phyloP scores from a whole-genome alignment of 2,113 vertebrate species.

The Pseudorectes ferrugineus region DNA sequence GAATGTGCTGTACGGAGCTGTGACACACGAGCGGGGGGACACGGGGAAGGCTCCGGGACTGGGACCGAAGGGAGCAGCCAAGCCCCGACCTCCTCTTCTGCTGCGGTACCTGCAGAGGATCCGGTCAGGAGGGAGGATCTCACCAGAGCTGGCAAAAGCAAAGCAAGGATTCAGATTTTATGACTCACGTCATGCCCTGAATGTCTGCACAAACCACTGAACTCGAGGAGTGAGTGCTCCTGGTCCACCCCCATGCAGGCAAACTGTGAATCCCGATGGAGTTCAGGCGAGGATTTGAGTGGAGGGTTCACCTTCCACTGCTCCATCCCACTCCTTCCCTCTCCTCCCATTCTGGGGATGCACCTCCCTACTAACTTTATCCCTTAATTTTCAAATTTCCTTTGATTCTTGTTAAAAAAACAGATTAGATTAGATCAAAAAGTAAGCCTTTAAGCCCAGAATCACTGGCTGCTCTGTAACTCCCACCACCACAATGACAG shows the following conservation, averaged over 20 bases:
- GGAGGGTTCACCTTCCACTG: background rate
- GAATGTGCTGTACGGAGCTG: background rate
- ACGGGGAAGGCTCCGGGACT: background rate
- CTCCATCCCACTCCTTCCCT: background rate
- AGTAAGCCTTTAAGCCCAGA: background rate
- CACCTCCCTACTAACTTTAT: background rate
- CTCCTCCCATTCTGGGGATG: background rate
- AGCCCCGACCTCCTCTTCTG: rapidly evolving
- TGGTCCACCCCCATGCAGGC: rapidly evolving
- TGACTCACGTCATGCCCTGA: rapidly evolving
- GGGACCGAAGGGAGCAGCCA: background rate
- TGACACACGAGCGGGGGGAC: rapidly evolving
- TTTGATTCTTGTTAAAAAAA: background rate
- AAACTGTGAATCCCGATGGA: background rate
- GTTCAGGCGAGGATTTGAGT: background rate
- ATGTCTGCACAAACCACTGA: background rate
- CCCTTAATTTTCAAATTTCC: background rate
- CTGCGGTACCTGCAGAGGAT: rapidly evolving
- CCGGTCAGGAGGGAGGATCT: background rate
- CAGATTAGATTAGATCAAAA: background rate
- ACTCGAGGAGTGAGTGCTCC: rapidly evolving
- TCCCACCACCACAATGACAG: background rate
- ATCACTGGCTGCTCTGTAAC: background rate
- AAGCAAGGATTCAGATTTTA: no score
- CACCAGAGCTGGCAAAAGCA: background rate